Evolutionary conservation across 2,797 vertebrate genomes (phyloP), one percentile per base, ranked within the genome.

Genomic region (Poeciliopsis infans): DNA sequence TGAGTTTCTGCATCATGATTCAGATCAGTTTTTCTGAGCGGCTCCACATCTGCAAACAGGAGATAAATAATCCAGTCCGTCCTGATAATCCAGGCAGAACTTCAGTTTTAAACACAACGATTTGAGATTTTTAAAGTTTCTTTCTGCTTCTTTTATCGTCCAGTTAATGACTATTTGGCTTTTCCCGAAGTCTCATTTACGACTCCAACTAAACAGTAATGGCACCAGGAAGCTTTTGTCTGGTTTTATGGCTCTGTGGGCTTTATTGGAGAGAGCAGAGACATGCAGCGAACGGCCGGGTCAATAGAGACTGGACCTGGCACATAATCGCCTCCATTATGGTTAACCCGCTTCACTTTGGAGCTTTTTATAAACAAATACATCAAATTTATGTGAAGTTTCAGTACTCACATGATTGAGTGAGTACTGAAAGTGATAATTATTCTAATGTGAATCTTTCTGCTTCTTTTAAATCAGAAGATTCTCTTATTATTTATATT

Each of bases 1-100:
- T 57, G 51, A 31, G 53, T 78, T 72, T 82, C 72, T 74, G 45
- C 72, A 2, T 33, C 31, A 47, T 15, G 47, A n/a, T 33, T 49
- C 51, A 64, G 31, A 64, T 64, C 31, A 18, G 61, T 64, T 36
- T 33, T 18, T 7, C 61, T 20, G 59, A 64, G 31, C 5, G 10
- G 33, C 1, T 68, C 64, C 64, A 68, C 5, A 41, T 41, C 64
- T 43, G 39, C 39, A 25, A n/a, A 43, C 11, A 69, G 7, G 39
- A 13, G 23, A 39, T 23, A 39, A 64, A 20, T 36, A 41, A 23
- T 41, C 66, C 36, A 41, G 20, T 41, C 23, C 1, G 11, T n/a
- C 12, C 13, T 25, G 39, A 43, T 45, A n/a, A 69, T 43, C 23
- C 43, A n/a, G 41, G 39, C 11, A n/a, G 66, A n/a, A n/a, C 39